Base-by-base conservation (phyloP, 2,797 vertebrate genomes). In the Smutsia temminckii region DNA sequence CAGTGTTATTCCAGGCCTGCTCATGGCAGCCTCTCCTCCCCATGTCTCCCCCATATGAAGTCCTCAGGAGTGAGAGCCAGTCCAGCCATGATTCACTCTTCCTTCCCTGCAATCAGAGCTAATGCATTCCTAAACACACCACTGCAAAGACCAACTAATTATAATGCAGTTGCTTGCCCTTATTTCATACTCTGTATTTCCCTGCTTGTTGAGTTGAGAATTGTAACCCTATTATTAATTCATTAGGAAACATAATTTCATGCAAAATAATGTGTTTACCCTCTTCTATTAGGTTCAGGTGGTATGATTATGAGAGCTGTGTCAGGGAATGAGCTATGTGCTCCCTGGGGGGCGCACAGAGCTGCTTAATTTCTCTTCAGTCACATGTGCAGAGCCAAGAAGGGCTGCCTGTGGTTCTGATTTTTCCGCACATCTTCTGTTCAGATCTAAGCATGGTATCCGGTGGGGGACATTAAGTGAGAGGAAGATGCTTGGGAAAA, bases 141-240 rank as follows among this genome's bases (percentile, higher is more conserved):
- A 4, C 84, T 11, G 10, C 34, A 29, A 69, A 95, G 86, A 69
- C 89, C 83, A 21, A 12, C 46, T 96, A 68, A 96, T 96, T 96
- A 91, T 4, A 75, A 63, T 34, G 21, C 68, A 14, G 20, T 49
- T 6, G 37, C 78, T 61, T 53, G 71, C 85, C 78, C 88, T 92
- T 63, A 49, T 46, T 92, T 92, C 75, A 75, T 79, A 53, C 53
- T 86, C 92, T 74, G 55, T 32, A 66, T 90, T 85, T 89, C 91
- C 87, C 79, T 68, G 93, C 86, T 94, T 96, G 87, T 94, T 69
- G 66, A 92, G 68, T 27, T 85, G 94, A 94, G 74, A 94, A 93
- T 77, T 80, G 37, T 42, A 85, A 93, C 80, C 69, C 85, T 95
- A 86, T 96, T 91, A 95, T 95, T 97, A 93, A 97, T 95, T 96